These are phyloP conservation scores for Pan troglodytes DNA, from an alignment of 2,113 vertebrate species.

Conservation along the genomic window DNA sequence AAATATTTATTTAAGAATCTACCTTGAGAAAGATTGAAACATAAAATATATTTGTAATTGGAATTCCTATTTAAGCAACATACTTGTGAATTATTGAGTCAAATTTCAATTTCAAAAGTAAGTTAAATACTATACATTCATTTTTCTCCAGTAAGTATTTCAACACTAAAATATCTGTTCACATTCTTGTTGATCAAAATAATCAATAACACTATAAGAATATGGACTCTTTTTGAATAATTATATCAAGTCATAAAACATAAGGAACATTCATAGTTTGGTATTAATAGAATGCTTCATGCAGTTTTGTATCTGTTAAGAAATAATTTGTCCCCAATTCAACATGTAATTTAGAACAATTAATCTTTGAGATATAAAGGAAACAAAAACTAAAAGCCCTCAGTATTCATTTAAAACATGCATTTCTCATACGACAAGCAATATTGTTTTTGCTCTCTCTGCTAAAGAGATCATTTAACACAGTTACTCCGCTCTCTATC, in stretches of 20 bases:
- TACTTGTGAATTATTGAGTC: background rate
- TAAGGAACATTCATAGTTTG: background rate
- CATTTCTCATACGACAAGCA: background rate
- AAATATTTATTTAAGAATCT: constrained; percentile 63
- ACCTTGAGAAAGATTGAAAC: constrained; percentile 39
- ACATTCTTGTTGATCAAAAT: background rate
- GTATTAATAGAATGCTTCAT: background rate
- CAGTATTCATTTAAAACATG: background rate
- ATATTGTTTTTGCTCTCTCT: background rate
- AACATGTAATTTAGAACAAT: background rate
- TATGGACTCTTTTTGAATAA: background rate
- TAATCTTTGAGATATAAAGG: background rate
- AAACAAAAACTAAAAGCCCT: background rate
- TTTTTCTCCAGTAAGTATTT: background rate
- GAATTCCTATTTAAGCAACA: background rate
- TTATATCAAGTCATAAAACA: background rate
- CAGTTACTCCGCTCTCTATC: background rate
- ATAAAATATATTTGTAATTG: constrained; percentile 18
- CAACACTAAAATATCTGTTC: background rate
- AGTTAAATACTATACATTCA: background rate
- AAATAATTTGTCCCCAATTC: background rate
- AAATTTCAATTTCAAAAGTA: background rate
- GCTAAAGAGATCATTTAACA: background rate
- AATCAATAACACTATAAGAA: background rate
- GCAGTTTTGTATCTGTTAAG: background rate